Base-by-base conservation (phyloP, 2,888 invertebrate species). In the Drymonia ruficornis region DNA sequence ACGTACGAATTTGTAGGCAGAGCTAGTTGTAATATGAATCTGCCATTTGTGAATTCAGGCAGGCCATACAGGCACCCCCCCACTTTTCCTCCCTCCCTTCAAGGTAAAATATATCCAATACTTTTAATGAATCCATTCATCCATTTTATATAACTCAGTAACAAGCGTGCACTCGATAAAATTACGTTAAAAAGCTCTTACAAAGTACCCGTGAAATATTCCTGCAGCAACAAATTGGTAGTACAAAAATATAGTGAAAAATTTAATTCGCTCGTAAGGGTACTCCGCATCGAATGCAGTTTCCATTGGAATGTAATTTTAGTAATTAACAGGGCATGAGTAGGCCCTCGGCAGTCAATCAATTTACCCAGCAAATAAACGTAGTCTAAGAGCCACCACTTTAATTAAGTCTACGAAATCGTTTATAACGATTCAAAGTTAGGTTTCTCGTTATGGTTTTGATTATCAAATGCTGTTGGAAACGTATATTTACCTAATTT, bases 291-390 rank as follows among this genome's bases (percentile, higher is more conserved):
- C 48, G 51, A 52, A 50, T 63, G 57, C 57, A 67, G 46, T 55
- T 62, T 62, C 40, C 49, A 55, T 55, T 56, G 49, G 50, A 52
- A 61, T 61, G 48, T 59, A 52, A 66, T 66, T 66, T 64, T 23
- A 58, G 55, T 64, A 58, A 61, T 67, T 59, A 65, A 60, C 47
- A 28, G 45, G 28, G 49, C 49, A 45, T 36, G 57, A 55, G 58
- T 36, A 46, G 38, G 52, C 47, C 36, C 49, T 56, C 57, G 50
- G 38, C 43, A 61, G 56, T 63, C 58, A 56, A 67, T 67, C 49
- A 56, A 64, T 55, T 60, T 51, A 19, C 49, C 43, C 44, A 28
- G 45, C 16, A 56, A 56, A 56, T 53, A 31, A 57, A 57, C 31
- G 2, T 53, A 51, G 52, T 29, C 11, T 40, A 45, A 40, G 29